Conservation (phyloP, 1,140 invertebrate species). For the Chionoecetes opilio region DNA sequence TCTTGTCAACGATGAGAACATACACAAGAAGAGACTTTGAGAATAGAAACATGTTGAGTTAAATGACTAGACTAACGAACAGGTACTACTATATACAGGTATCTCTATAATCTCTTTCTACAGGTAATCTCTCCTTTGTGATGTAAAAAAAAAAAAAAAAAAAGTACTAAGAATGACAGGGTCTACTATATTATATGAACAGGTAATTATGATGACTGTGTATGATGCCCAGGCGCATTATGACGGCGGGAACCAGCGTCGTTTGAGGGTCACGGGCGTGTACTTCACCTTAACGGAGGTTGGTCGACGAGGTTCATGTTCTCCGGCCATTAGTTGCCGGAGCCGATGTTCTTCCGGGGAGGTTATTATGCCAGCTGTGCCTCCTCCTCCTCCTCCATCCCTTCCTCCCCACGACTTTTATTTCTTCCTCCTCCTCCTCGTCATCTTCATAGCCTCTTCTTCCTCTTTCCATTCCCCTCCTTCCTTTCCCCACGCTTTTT, state of each 20-base stretch:
- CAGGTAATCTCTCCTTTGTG: no score
- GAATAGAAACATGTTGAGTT: no score
- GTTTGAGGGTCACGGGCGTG: background rate
- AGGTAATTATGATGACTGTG: background rate
- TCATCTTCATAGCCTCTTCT: background rate
- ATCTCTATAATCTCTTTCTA: no score
- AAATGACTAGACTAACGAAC: no score
- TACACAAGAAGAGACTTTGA: no score
- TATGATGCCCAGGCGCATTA: background rate
- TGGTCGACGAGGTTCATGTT: background rate
- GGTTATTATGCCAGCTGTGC: background rate
- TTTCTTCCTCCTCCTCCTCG: background rate
- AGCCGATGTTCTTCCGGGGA: slow-evolving; percentile 25
- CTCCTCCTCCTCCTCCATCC: background rate
- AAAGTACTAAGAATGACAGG: no score
- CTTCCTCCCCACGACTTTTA: background rate
- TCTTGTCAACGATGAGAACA: no score
- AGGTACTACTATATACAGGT: no score
- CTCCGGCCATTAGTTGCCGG: background rate
- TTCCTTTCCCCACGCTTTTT: background rate
- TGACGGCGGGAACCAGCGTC: background rate
- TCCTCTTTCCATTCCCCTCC: background rate
- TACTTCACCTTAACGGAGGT: slow-evolving; percentile 25
- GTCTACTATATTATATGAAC: no score
- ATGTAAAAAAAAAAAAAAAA: no score